phyloP scores from a whole-genome alignment of 2,113 vertebrate species.

The Corvus cornix region DNA sequence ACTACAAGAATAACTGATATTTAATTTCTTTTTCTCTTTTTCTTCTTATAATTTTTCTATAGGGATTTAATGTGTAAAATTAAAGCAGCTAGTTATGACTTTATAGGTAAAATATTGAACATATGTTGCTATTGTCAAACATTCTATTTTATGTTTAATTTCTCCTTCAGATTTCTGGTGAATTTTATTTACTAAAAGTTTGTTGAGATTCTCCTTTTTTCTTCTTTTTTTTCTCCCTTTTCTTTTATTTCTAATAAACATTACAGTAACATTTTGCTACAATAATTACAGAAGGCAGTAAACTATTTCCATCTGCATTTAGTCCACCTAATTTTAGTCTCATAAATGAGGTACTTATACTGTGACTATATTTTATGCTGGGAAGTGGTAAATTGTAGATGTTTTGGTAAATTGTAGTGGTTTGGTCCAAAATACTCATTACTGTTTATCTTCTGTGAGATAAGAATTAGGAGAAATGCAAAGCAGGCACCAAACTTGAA shows the following conservation, averaged over 20 bases:
- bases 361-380: not conserved
- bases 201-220: not conserved
- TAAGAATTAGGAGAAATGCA: too few species aligned
- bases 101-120: not conserved
- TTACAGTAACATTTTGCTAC: not conserved
- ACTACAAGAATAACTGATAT: not conserved
- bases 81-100: not conserved
- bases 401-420: too few species aligned
- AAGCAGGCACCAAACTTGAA: too few species aligned
- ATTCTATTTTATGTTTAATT: not conserved
- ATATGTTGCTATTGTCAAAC: not conserved
- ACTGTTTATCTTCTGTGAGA: too few species aligned
- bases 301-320: not conserved
- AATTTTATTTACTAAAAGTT: not conserved
- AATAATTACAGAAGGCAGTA: not conserved
- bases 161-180: not conserved
- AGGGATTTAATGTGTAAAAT: not conserved
- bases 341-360: not conserved
- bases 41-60: not conserved
- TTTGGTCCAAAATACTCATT: too few species aligned
- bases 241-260: not conserved
- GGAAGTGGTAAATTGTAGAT: not conserved
- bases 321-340: not conserved
- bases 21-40: not conserved
- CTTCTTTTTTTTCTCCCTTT: rapidly evolving